Evolutionary conservation across 2,113 vertebrate species (phyloP).

Genomic region (Centropus bengalensis): DNA sequence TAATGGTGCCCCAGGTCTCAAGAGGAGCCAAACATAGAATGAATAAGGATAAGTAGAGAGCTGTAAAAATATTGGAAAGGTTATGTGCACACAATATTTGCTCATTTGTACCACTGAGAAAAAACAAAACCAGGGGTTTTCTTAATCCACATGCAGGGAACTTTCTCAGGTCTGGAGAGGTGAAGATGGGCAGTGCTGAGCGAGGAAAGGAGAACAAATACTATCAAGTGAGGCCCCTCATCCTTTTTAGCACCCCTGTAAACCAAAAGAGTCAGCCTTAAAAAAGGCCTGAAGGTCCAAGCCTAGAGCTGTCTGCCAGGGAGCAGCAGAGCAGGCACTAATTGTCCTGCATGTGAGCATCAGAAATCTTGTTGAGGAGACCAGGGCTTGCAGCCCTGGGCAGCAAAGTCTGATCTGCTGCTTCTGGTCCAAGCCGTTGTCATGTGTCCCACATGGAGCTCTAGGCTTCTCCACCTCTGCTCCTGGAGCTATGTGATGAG

Average conservation of each 20-base stretch:
- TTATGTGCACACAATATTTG: not conserved
- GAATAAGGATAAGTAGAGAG: slow-evolving; percentile 16
- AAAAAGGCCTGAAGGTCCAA: not conserved
- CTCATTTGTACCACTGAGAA: not conserved
- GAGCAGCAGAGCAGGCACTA: not conserved
- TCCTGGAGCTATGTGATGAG: not conserved
- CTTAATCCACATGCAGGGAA: not conserved
- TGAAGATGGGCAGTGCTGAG: not conserved
- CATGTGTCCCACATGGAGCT: accelerated
- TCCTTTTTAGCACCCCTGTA: not conserved
- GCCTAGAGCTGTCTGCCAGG: not conserved
- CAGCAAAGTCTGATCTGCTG: not conserved
- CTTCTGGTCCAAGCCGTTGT: not conserved
- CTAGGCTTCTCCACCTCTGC: accelerated
- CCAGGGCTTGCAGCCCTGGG: accelerated
- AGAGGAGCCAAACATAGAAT: not conserved
- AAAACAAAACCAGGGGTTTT: not conserved
- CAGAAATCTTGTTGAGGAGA: not conserved
- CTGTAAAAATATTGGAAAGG: not conserved
- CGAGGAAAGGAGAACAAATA: not conserved
- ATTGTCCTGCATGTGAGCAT: too few species aligned
- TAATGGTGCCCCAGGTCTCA: not conserved
- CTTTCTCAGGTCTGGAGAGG: not conserved
- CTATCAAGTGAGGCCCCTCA: not conserved
- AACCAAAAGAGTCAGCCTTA: not conserved